Conservation (phyloP, 2,888 invertebrate genomes). For the Himalopsyche kuldschensis region DNA sequence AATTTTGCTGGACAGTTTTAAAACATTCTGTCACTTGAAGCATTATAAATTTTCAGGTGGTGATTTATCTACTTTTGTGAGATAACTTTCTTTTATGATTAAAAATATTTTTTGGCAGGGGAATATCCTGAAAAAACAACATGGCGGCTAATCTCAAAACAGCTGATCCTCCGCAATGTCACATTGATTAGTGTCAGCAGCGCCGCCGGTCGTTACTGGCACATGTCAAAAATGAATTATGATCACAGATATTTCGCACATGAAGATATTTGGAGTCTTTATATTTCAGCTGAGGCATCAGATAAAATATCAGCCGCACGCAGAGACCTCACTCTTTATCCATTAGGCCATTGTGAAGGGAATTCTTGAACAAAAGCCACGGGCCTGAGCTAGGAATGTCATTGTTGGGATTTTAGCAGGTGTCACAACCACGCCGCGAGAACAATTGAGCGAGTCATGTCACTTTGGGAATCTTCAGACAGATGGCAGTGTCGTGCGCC, state of each 20-base stretch:
- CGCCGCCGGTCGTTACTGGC: neutral
- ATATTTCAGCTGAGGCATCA: neutral
- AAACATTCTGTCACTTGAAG: too few relatives aligned
- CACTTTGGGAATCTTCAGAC: neutral
- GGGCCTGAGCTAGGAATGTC: slow-evolving; percentile 3
- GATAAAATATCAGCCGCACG: neutral
- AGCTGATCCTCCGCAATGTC: neutral
- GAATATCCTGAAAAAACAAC: neutral
- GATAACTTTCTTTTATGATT: neutral
- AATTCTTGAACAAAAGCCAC: neutral
- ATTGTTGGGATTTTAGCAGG: slow-evolving; percentile 12
- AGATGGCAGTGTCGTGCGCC: neutral
- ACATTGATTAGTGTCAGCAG: neutral
- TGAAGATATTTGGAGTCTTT: neutral
- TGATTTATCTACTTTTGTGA: too few relatives aligned
- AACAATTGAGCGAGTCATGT: neutral
- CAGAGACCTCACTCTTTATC: neutral
- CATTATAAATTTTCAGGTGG: too few relatives aligned
- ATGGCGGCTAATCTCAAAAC: neutral
- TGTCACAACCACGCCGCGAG: slow-evolving; percentile 12
- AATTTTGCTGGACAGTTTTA: too few relatives aligned
- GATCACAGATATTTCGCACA: neutral
- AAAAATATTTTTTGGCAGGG: neutral
- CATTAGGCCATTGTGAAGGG: neutral
- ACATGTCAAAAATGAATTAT: slow-evolving; percentile 1